Evolutionary conservation across 2,888 invertebrate genomes (phyloP).

Genomic region (Trissolcus japonicus): DNA sequence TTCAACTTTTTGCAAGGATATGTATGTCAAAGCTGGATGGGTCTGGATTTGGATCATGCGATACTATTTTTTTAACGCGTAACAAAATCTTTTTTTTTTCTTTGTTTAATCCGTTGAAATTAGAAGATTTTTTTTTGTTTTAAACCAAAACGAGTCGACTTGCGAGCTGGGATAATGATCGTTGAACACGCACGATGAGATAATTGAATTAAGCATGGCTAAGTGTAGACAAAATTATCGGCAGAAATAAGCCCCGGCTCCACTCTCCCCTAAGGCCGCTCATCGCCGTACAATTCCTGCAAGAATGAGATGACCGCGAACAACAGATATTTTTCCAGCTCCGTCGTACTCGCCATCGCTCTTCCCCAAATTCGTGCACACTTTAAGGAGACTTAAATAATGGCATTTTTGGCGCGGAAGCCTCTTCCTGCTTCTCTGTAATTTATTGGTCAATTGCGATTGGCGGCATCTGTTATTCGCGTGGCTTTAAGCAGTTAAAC

Average conservation of each 20-base stretch:
- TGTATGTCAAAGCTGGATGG: constrained; percentile 31
- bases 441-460: too few species aligned
- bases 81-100: constrained; percentile 22
- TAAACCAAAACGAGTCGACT: constrained; percentile 33
- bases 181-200: constrained; percentile 67
- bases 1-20: constrained; percentile 10
- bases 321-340: constrained; percentile 74
- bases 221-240: constrained; percentile 2
- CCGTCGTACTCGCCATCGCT: constrained; percentile 30
- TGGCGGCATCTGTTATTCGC: constrained; percentile 1
- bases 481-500: not conserved
- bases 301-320: constrained; percentile 69
- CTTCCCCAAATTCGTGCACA: constrained; percentile 54
- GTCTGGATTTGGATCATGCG: constrained; percentile 43
- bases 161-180: constrained; percentile 73
- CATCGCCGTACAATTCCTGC: constrained; percentile 66
- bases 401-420: constrained; percentile 67
- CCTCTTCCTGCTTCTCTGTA: constrained; percentile 60
- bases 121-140: constrained; percentile 14
- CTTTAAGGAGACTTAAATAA: constrained; percentile 65
- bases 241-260: constrained; percentile 62
- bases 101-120: not conserved
- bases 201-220: constrained; percentile 56
- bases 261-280: constrained; percentile 55
- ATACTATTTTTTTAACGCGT: constrained; percentile 23